phyloP scores from a whole-genome alignment of 2,113 vertebrate genomes.

The Benitochromis conjunctus region DNA sequence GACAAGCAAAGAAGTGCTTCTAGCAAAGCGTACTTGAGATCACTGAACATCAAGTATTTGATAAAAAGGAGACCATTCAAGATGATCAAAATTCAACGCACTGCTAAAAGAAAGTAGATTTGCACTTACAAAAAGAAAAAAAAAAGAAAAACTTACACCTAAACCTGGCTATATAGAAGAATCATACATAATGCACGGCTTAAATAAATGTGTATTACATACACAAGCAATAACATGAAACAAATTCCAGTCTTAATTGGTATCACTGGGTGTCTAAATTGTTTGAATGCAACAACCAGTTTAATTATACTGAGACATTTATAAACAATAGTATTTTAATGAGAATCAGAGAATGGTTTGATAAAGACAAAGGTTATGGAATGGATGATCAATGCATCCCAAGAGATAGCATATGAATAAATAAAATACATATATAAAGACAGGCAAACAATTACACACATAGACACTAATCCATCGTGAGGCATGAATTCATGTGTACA shows the following conservation, averaged over 20 bases:
- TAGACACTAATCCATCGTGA: not conserved
- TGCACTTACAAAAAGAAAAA: not conserved
- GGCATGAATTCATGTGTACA: not conserved
- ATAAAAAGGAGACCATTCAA: constrained; percentile 42
- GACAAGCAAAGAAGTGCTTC: constrained; percentile 57
- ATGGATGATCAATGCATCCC: not conserved
- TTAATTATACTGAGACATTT: not conserved
- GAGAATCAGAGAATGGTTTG: not conserved
- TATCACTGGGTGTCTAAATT: not conserved
- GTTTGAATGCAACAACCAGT: not conserved
- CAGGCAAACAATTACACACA: not conserved
- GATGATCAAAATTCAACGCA: constrained; percentile 23
- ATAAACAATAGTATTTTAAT: not conserved
- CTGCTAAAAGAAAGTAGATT: not conserved
- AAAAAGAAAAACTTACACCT: not conserved
- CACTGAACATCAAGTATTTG: constrained; percentile 55
- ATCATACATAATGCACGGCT: not conserved
- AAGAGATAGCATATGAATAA: not conserved
- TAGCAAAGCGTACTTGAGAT: constrained; percentile 58
- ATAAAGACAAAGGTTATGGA: not conserved
- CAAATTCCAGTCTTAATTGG: not conserved
- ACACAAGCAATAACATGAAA: not conserved
- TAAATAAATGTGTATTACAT: not conserved
- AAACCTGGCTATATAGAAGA: not conserved
- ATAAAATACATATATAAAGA: not conserved